These are phyloP conservation scores for Molossus molossus DNA, from an alignment of 2,797 vertebrate genomes.

Conservation along the genomic window DNA sequence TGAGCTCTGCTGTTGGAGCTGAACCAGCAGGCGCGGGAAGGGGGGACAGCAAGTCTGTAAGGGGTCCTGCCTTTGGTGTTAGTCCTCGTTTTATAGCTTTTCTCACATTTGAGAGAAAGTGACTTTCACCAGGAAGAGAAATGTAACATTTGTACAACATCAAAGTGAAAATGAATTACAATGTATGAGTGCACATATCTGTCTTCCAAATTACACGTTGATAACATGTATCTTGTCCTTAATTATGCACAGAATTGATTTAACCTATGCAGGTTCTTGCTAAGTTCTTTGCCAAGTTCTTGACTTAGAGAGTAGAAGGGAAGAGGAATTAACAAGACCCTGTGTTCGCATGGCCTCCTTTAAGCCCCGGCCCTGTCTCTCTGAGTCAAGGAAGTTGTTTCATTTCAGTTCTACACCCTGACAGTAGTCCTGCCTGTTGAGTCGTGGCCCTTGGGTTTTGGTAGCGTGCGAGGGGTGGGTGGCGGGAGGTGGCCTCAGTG, in stretches of 20 bases:
- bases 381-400: neutral
- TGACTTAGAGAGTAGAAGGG: neutral
- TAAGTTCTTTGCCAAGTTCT: neutral
- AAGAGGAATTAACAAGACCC: neutral
- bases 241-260: neutral
- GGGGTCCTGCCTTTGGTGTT: rapidly evolving
- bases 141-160: neutral
- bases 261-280: too few relatives aligned
- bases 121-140: neutral
- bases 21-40: neutral
- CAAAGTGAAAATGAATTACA: neutral
- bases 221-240: neutral
- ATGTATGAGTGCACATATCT: rapidly evolving
- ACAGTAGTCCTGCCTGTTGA: neutral
- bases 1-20: rapidly evolving
- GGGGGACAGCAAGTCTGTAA: rapidly evolving
- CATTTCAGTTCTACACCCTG: rapidly evolving
- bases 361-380: neutral
- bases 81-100: rapidly evolving
- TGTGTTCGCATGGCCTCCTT: neutral
- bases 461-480: rapidly evolving
- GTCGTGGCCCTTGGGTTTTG: neutral
- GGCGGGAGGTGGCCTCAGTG: rapidly evolving
- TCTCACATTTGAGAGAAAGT: neutral
- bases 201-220: neutral